Evolutionary conservation across 2,888 invertebrate species (phyloP).

Genomic region (Drosophila meridiana): DNA sequence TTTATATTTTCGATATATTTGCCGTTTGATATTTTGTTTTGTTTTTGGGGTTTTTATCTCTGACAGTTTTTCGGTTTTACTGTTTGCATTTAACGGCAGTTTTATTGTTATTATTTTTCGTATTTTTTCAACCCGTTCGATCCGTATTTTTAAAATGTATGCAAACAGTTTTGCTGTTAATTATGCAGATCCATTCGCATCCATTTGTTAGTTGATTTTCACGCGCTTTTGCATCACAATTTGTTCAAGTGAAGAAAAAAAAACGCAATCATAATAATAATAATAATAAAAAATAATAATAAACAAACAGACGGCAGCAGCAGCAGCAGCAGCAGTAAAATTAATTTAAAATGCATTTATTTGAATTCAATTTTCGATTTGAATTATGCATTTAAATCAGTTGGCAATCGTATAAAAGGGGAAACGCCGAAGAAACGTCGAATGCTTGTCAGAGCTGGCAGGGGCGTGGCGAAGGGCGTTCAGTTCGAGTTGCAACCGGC

Average conservation of each 20-base stretch:
- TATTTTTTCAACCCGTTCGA: conserved; percentile 2
- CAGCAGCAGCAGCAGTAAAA: conserved; percentile 34
- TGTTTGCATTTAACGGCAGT: conserved; percentile 25
- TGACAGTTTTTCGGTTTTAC: conserved; percentile 4
- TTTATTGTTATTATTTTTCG: conserved; percentile 28
- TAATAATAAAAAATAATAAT: background rate
- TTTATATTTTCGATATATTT: conserved; percentile 42
- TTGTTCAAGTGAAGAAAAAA: conserved; percentile 42
- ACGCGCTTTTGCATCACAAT: conserved; percentile 77
- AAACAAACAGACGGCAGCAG: background rate
- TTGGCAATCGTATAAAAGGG: conserved; percentile 2
- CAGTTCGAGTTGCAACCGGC: conserved; percentile 2
- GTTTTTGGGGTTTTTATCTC: background rate
- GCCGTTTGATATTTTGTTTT: conserved; percentile 13
- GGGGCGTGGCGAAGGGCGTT: conserved; percentile 5
- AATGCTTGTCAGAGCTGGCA: conserved; percentile 12
- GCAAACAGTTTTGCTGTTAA: conserved; percentile 67
- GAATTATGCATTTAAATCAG: conserved; percentile 70
- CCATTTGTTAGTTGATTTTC: conserved; percentile 71
- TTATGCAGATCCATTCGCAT: conserved; percentile 66
- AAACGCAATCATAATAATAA: conserved; percentile 3
- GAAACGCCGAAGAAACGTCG: background rate
- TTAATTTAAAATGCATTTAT: conserved; percentile 68
- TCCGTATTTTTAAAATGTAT: conserved; percentile 38
- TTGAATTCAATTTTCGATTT: conserved; percentile 67